These are phyloP conservation scores for Mastigias papua DNA, from an alignment of 30 jellyfish, hydroid and myxozoan species.

Conservation along the genomic window DNA sequence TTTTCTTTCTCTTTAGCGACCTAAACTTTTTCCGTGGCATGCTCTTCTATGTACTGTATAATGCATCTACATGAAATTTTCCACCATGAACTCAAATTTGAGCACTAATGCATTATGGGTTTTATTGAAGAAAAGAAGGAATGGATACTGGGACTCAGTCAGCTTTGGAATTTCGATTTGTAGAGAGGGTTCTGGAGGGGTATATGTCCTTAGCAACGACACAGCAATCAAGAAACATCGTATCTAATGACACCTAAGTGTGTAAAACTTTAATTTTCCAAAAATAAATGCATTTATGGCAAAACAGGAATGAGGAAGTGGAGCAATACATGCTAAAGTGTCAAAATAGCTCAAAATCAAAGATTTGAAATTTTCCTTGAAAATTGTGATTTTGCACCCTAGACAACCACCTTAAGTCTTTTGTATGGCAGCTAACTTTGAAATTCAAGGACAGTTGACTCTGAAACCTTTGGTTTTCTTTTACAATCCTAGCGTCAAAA, in stretches of 20 bases:
- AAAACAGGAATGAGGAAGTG: neutral
- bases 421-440: too few relatives aligned
- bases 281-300: neutral
- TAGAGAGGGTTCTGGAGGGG: neutral
- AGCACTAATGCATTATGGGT: slow-evolving; percentile 23
- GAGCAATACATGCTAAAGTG: neutral
- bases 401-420: slow-evolving; percentile 30
- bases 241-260: slow-evolving; percentile 13
- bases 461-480: too few relatives aligned
- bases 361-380: slow-evolving; percentile 15
- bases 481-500: too few relatives aligned
- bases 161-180: neutral
- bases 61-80: neutral
- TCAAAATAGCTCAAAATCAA: neutral
- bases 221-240: slow-evolving; percentile 10
- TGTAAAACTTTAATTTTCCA: neutral
- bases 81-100: neutral
- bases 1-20: slow-evolving; percentile 23
- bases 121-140: neutral
- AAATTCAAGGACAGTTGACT: too few relatives aligned
- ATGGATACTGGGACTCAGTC: slow-evolving; percentile 20
- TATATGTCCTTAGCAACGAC: neutral
- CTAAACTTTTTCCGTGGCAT: slow-evolving; percentile 23
- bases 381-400: slow-evolving; percentile 9
- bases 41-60: neutral